Percentiles rank a stretch among this genome's conserved stretches.
Conservation (phyloP, 2,888 invertebrate genomes). For the Plebejus melissa region DNA sequence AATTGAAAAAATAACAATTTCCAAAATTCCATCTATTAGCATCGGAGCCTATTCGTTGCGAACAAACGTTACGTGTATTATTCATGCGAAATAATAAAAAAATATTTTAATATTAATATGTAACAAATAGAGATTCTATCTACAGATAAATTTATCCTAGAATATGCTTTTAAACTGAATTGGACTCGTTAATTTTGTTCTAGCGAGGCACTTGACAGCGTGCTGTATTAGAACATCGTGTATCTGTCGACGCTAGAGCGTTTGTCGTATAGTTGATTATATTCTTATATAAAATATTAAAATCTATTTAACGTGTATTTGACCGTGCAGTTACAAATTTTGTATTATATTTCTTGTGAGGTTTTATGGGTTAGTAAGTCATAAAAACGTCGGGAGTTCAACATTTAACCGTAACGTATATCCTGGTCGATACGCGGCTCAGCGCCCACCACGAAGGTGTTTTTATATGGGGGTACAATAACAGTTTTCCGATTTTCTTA, state of each 20-base stretch:
- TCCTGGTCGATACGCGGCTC: slow-evolving; percentile 28
- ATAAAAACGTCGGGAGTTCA: background rate
- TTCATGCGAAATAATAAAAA: background rate
- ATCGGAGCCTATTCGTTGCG: background rate
- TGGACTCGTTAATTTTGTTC: background rate
- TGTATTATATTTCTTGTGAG: background rate
- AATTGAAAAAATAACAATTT: too few relatives aligned
- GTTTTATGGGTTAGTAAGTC: background rate
- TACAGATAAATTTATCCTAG: background rate
- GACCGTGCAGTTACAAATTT: background rate
- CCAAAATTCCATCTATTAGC: too few relatives aligned
- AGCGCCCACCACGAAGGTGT: background rate
- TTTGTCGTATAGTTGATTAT: background rate
- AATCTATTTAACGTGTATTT: background rate
- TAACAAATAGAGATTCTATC: background rate
- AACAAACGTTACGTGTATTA: background rate
- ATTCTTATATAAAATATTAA: background rate
- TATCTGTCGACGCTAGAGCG: background rate
- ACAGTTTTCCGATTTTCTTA: slow-evolving; percentile 26
- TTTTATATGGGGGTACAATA: slow-evolving; percentile 22
- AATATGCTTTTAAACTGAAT: background rate
- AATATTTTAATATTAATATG: background rate
- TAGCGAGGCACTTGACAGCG: background rate
- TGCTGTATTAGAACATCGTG: background rate
- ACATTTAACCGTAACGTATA: slow-evolving; percentile 37